These are phyloP conservation scores for Theristus sp. DNA, from an alignment of 2,888 invertebrate genomes.

Conservation along the genomic window DNA sequence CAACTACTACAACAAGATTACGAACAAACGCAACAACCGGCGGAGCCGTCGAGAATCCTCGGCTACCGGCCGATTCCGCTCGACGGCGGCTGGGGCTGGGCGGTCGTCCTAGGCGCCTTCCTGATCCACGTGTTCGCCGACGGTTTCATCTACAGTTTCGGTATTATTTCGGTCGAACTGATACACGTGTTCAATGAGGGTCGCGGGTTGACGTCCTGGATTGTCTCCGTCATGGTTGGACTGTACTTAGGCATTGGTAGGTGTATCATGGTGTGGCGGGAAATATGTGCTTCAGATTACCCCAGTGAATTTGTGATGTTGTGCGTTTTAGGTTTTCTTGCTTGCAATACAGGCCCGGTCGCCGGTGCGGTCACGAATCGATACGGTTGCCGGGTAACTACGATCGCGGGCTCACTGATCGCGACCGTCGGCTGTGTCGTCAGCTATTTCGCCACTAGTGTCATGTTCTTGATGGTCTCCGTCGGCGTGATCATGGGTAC, in stretches of 20 bases:
- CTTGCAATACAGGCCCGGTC: slow-evolving; percentile 80
- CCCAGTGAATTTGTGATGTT: too few species aligned
- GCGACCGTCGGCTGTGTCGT: slow-evolving; percentile 55
- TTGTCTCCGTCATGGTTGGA: slow-evolving; percentile 78
- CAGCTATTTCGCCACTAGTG: slow-evolving; percentile 62
- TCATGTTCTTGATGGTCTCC: slow-evolving; percentile 65
- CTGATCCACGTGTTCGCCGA: slow-evolving; percentile 82
- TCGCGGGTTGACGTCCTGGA: slow-evolving; percentile 61
- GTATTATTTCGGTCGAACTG: slow-evolving; percentile 73
- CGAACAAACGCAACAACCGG: too few species aligned
- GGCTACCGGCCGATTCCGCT: slow-evolving; percentile 7
- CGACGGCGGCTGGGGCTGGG: slow-evolving; percentile 88
- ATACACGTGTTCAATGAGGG: slow-evolving; percentile 62
- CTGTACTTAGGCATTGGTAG: slow-evolving; percentile 47
- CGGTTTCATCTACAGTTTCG: slow-evolving; percentile 92
- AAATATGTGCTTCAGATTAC: too few species aligned
- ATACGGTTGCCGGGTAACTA: slow-evolving; percentile 75
- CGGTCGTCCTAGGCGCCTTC: slow-evolving; percentile 79
- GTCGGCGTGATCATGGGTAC: slow-evolving; percentile 67
- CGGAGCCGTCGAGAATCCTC: too few species aligned
- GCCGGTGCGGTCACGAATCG: slow-evolving; percentile 84
- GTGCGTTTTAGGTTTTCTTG: background rate
- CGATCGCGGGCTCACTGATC: slow-evolving; percentile 58
- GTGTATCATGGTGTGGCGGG: background rate
- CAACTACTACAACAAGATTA: too few species aligned